Evolutionary conservation across 2,888 invertebrate genomes (phyloP).

Genomic region (Archaeoteleia sp.): DNA sequence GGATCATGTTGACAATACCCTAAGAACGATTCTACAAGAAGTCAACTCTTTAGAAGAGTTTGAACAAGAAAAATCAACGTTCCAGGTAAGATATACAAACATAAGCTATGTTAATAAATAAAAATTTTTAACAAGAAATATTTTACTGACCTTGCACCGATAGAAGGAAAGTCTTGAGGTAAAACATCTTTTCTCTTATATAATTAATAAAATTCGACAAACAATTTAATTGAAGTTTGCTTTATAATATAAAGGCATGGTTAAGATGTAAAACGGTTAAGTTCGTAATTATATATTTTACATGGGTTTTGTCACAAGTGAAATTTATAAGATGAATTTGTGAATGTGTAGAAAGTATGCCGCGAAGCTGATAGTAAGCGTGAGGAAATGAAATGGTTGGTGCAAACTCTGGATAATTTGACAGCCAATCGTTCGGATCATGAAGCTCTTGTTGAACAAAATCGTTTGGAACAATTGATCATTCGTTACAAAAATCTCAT

Average conservation of each 20-base stretch:
- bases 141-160: constrained; percentile 13
- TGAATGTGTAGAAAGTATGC: constrained; percentile 84
- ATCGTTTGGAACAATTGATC: constrained; percentile 87
- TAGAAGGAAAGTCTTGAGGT: constrained; percentile 42
- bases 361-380: constrained; percentile 92
- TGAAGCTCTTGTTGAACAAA: constrained; percentile 87
- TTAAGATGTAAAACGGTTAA: too few species aligned
- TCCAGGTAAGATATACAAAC: constrained; percentile 83
- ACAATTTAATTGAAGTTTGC: background rate
- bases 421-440: constrained; percentile 87
- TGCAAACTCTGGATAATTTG: constrained; percentile 91
- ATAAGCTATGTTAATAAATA: too few species aligned
- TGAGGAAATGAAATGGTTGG: constrained; percentile 96
- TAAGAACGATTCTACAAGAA: constrained; percentile 89
- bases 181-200: constrained; percentile 8
- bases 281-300: too few species aligned
- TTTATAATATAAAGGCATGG: constrained; percentile 11
- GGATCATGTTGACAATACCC: constrained; percentile 89
- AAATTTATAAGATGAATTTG: constrained; percentile 17
- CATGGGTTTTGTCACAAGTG: constrained; percentile 19
- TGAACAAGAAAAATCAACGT: constrained; percentile 90
- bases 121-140: constrained; percentile 9
- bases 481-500: constrained; percentile 92
- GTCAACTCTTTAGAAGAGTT: constrained; percentile 92
- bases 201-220: background rate